Conservation (phyloP, 2,113 vertebrate genomes). For the Oreocharis arfaki region DNA sequence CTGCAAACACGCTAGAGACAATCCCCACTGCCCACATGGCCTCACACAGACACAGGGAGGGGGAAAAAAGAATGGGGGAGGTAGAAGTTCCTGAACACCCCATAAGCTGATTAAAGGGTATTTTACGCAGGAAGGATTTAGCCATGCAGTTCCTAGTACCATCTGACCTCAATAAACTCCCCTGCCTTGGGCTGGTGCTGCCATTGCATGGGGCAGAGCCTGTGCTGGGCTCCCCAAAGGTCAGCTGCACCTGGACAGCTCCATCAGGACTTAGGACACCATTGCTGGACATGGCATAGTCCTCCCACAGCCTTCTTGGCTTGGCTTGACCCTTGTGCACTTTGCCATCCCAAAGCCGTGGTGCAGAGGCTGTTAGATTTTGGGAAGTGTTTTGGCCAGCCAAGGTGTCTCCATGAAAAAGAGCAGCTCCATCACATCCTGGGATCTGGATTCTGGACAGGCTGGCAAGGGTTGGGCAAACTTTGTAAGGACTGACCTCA, state of each 20-base stretch:
- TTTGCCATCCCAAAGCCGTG: neutral
- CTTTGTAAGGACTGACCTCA: neutral
- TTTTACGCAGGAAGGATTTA: conserved; percentile 64
- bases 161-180: conserved; percentile 49
- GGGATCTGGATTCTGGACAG: neutral
- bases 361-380: neutral
- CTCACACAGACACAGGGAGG: neutral
- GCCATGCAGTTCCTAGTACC: neutral
- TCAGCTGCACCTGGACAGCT: neutral
- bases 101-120: conserved; percentile 58
- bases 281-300: neutral
- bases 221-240: neutral
- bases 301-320: neutral
- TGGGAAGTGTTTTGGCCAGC: neutral
- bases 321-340: neutral
- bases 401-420: neutral
- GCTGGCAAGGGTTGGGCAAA: neutral
- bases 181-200: neutral
- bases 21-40: neutral
- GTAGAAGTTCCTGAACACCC: conserved; percentile 18
- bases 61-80: neutral
- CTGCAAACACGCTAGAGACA: neutral
- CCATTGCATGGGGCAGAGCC: neutral
- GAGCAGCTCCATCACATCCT: neutral
- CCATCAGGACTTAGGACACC: neutral